Percentiles rank a stretch among this genome's conserved stretches.
These are phyloP conservation scores for Choristoneura rosaceana DNA, from an alignment of 2,888 invertebrate genomes.

Conservation along the genomic window DNA sequence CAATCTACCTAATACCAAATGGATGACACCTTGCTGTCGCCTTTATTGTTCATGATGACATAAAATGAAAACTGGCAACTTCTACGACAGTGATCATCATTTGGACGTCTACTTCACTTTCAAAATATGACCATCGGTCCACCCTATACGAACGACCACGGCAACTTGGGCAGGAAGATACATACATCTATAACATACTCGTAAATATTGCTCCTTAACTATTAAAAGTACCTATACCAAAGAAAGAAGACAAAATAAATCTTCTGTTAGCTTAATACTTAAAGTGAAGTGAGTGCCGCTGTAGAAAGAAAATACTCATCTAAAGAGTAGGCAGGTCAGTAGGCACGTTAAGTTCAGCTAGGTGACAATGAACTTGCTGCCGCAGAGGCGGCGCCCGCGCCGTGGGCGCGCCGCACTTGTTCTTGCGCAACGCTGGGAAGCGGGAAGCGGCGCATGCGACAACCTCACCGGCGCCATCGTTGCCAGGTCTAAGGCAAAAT, in stretches of 20 bases:
- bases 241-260: neutral
- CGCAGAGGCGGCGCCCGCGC: constrained; percentile 55
- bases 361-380: constrained; percentile 79
- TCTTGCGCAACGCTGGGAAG: constrained; percentile 78
- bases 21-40: too few relatives aligned
- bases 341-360: constrained; percentile 51
- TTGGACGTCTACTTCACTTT: too few relatives aligned
- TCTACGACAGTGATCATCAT: too few relatives aligned
- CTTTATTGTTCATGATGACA: too few relatives aligned
- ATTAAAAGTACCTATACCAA: neutral
- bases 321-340: constrained; percentile 42
- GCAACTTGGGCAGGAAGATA: too few relatives aligned
- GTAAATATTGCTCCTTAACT: neutral
- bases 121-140: too few relatives aligned
- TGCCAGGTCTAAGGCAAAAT: neutral
- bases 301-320: constrained; percentile 7
- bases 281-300: neutral
- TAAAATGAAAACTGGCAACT: too few relatives aligned
- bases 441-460: constrained; percentile 69
- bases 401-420: constrained; percentile 61
- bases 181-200: neutral
- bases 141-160: too few relatives aligned
- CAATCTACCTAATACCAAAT: too few relatives aligned
- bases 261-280: too few relatives aligned
- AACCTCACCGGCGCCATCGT: constrained; percentile 54